These are phyloP conservation scores for Tilapia sparmanii DNA, from an alignment of 2,113 vertebrate species.

Conservation along the genomic window DNA sequence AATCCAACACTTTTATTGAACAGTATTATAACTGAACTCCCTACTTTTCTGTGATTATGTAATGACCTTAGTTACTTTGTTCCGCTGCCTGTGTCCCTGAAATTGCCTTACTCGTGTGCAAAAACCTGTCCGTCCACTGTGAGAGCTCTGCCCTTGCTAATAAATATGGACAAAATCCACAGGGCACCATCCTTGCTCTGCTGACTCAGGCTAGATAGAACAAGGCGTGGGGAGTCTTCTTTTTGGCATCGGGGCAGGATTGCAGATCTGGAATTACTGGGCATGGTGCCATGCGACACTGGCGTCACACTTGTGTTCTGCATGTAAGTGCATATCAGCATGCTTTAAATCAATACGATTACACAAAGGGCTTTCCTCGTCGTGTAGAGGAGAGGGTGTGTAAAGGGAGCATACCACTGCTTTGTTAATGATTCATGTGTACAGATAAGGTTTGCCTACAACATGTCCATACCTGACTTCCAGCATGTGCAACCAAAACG, in stretches of 20 bases:
- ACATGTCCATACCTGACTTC: constrained; percentile 12
- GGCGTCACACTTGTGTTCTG: neutral
- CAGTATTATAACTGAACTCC: neutral
- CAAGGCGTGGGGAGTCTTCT: constrained; percentile 46
- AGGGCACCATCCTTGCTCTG: constrained; percentile 36
- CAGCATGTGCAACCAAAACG: neutral
- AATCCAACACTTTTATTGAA: neutral
- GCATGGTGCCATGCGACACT: constrained; percentile 15
- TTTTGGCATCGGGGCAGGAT: constrained; percentile 15
- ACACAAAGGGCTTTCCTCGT: constrained; percentile 19
- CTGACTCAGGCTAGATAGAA: constrained; percentile 54
- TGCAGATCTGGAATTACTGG: constrained; percentile 25
- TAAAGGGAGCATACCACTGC: neutral
- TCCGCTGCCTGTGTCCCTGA: constrained; percentile 17
- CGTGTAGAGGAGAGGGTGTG: neutral
- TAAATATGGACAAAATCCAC: constrained; percentile 33
- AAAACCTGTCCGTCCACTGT: constrained; percentile 4
- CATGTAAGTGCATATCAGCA: constrained; percentile 10
- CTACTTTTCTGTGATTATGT: constrained; percentile 22
- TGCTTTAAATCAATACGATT: neutral
- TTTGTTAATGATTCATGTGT: constrained; percentile 1
- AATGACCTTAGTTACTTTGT: constrained; percentile 22
- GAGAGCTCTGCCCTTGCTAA: constrained; percentile 19
- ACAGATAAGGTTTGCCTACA: neutral
- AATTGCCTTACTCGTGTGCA: constrained; percentile 21